A percentile compares a stretch with the other conserved stretches of the same genome.
Conservation (phyloP, 2,888 invertebrate species). For the Orthosia gracilis region DNA sequence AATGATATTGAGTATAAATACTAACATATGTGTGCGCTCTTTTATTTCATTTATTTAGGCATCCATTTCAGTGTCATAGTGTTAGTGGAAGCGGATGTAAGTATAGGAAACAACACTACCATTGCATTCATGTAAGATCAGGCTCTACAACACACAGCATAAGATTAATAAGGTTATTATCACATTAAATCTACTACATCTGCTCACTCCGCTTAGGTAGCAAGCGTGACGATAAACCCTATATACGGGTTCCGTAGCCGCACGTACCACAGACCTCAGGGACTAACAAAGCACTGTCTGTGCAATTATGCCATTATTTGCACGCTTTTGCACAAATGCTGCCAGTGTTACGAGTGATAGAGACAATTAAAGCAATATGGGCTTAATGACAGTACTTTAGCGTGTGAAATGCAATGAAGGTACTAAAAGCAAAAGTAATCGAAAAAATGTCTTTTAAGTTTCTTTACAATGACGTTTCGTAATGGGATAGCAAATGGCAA, state of each 20-base stretch:
- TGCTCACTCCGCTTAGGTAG: constrained; percentile 43
- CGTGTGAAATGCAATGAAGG: background rate
- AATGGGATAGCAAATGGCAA: background rate
- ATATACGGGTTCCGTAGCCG: constrained; percentile 32
- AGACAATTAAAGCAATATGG: constrained; percentile 26
- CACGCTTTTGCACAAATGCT: constrained; percentile 47
- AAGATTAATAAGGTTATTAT: constrained; percentile 48
- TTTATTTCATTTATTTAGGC: background rate
- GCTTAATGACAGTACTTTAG: constrained; percentile 1
- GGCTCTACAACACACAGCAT: background rate
- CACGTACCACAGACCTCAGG: constrained; percentile 47
- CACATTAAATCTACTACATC: constrained; percentile 27
- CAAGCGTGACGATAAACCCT: constrained; percentile 39
- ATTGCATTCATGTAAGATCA: background rate
- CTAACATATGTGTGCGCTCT: no score
- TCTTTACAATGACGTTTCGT: background rate
- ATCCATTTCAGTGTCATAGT: background rate
- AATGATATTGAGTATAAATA: background rate
- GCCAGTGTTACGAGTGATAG: constrained; percentile 28
- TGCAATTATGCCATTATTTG: constrained; percentile 59
- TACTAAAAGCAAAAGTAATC: background rate
- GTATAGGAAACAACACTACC: background rate
- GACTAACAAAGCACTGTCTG: constrained; percentile 51
- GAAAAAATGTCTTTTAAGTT: background rate
- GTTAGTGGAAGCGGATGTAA: background rate